Evolutionary conservation across 2,797 vertebrate species (phyloP).

Genomic region (Sebastes variabilis): DNA sequence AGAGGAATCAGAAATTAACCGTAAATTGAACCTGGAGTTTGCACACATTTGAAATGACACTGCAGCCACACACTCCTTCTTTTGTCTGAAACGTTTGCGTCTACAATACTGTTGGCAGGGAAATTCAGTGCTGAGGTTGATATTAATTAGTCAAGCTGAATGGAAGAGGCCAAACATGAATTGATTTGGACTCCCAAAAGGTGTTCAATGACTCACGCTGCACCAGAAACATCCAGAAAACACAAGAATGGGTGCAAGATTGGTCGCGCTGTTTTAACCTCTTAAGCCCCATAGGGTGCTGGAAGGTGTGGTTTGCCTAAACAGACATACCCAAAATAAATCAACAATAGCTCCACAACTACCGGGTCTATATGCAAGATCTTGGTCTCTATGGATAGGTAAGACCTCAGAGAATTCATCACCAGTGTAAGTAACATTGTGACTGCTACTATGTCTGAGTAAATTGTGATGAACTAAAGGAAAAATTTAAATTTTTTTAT

Average conservation of each 20-base stretch:
- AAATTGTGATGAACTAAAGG: too few species aligned
- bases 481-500: too few species aligned
- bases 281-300: too few species aligned
- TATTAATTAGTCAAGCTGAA: conserved; percentile 26
- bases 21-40: conserved; percentile 18
- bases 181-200: conserved; percentile 16
- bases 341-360: too few species aligned
- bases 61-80: neutral
- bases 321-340: too few species aligned
- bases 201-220: neutral
- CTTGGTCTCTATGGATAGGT: too few species aligned
- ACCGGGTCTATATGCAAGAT: too few species aligned
- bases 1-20: neutral
- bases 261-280: neutral
- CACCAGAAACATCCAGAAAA: neutral
- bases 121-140: neutral
- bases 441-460: too few species aligned
- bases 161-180: conserved; percentile 10
- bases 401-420: too few species aligned
- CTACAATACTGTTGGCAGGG: neutral
- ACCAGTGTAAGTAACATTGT: too few species aligned
- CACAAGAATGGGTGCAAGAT: neutral
- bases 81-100: conserved; percentile 1
- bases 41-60: neutral
- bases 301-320: too few species aligned